Evolutionary conservation across 2,797 vertebrate genomes (phyloP), one percentile per base, ranked within the genome.

Genomic region (Paedocypris micromegethes): DNA sequence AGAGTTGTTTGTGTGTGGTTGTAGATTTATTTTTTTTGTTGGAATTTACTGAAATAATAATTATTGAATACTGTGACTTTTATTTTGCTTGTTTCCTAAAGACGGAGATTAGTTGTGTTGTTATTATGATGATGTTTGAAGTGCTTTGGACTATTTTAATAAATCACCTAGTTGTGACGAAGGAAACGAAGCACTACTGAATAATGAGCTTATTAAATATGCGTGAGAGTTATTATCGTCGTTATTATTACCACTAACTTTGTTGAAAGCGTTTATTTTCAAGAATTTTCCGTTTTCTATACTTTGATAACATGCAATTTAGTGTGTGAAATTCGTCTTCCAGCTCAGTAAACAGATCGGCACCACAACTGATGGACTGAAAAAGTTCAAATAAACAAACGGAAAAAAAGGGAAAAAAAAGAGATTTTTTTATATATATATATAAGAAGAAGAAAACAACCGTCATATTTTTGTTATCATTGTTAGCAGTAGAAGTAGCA

Each of bases 261-360:
- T 68, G 65, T 68, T 65, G 61, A 55, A 59, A 73, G 63, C 62
- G 55, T 74, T 80, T 75, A 79, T 81, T 84, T 79, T 74, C 62
- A 61, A 54, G 85, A 71, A 69, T 56, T 59, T 76, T 77, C 64
- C 75, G 43, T 79, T 81, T 83, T 78, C 46, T 79, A 79, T 68
- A 80, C 74, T 81, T 86, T 86, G 69, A 75, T 80, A 81, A 83
- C 78, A 85, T 80, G 70, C 64, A 76, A 60, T 77, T 73, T 82
- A 86, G 81, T 88, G 84, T 87, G 83, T 86, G 87, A 87, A 87
- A 81, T 89, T 53, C 87, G 89, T 90, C 89, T 91, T 91, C 87
- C 87, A 90, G 86, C 83, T 86, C 74, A 82, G 82, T 85, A 77
- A 84, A 83, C 82, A 82, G 81, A 83, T 87, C 83, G 82, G 83